These are phyloP conservation scores for Osedax frankpressi DNA, from an alignment of 2,888 invertebrate genomes.

Conservation along the genomic window DNA sequence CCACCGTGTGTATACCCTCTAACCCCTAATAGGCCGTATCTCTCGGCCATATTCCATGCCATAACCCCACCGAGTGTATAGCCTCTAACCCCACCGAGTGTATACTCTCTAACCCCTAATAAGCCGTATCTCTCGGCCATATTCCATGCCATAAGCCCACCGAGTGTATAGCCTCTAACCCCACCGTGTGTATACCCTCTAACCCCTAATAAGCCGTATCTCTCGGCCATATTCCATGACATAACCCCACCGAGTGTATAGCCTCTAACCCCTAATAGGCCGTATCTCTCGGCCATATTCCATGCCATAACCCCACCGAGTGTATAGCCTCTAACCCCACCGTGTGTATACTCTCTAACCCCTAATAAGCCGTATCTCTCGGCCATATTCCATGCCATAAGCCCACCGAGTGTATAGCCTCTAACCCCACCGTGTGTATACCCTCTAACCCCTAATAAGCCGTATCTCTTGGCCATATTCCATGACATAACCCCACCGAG, in stretches of 20 bases:
- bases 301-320: conserved; percentile 90
- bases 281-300: conserved; percentile 70
- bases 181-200: too few relatives aligned
- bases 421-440: too few relatives aligned
- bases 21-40: conserved; percentile 67
- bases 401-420: too few relatives aligned
- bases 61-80: conserved; percentile 91
- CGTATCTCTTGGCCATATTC: too few relatives aligned
- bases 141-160: conserved; percentile 89
- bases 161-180: too few relatives aligned
- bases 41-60: conserved; percentile 79
- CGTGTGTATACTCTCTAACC: too few relatives aligned
- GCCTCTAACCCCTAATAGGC: conserved; percentile 73
- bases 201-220: conserved; percentile 68
- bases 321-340: too few relatives aligned
- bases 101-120: too few relatives aligned
- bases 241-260: conserved; percentile 91
- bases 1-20: too few relatives aligned
- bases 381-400: conserved; percentile 79
- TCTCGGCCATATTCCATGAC: conserved; percentile 79
- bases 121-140: conserved; percentile 66
- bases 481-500: too few relatives aligned
- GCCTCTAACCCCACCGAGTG: too few relatives aligned
- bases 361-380: conserved; percentile 69
- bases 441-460: too few relatives aligned